Evolutionary conservation across 2,888 invertebrate species (phyloP), one percentile per base, ranked within the genome.

Genomic region (Pristionchus fissidentatus): DNA sequence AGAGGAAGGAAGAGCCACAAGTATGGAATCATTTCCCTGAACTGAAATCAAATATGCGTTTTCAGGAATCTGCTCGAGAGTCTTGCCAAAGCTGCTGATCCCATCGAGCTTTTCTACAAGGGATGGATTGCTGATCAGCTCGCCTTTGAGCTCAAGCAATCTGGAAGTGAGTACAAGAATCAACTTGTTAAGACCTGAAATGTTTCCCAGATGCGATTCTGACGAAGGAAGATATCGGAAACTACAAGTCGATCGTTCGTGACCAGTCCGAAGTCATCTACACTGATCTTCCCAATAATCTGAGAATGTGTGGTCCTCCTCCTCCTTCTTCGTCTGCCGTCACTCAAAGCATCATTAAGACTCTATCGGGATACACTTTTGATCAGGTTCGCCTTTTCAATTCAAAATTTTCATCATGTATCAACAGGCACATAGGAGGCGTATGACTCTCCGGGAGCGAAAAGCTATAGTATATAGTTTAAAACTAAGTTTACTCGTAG

Each of bases 291-390:
- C 60, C 84, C 15, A 73, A 55, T 13, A 94, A 94, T 0, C 94
- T 95, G 87, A 95, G 94, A 0, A 93, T 97, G 41, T 95, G 95
- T 93, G 94, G 95, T 0, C 94, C 95, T 0, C 96, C 96, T 0
- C 95, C 96, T 0, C 97, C 97, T 0, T 96, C 96, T 86, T 95
- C 96, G 38, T 97, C 97, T 0, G 93, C 95, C 0, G 93, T 97
- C 52, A 93, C 97, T 1, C 94, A 94, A 0, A 95, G 96, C 90
- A 95, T 97, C 75, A 93, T 97, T 87, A 96, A 96, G 91, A 94
- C 97, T 0, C 84, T 84, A 3, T 84, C 84, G 2, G 57, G 55
- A 66, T 62, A 82, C 29, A 32, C 57, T 8, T 60, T 84, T 19
- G 60, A 82, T 10, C 82, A 83, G 62, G 84, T 84, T 35, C n/a